A percentile compares a stretch with the other conserved stretches of the same genome.
phyloP scores from a whole-genome alignment of 2,888 invertebrate genomes.

The Geotrupes spiniger region DNA sequence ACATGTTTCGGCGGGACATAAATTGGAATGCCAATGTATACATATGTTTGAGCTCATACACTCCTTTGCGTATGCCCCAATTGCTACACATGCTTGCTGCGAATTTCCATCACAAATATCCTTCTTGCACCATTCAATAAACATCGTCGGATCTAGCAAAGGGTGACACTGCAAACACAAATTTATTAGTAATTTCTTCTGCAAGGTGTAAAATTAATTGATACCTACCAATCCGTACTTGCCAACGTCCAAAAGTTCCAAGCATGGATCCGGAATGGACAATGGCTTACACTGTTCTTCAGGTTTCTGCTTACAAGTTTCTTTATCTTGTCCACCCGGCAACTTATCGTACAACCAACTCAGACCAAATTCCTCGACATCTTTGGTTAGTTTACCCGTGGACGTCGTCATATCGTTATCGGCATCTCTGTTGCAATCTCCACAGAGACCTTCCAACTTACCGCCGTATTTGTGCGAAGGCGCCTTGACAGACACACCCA shows the following conservation, averaged over 20 bases:
- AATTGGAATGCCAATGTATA: slow-evolving; percentile 64
- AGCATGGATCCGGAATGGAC: slow-evolving; percentile 66
- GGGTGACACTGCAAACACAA: slow-evolving; percentile 61
- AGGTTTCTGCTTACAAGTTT: slow-evolving; percentile 44
- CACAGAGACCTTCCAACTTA: slow-evolving; percentile 77
- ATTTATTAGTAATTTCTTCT: slow-evolving; percentile 1
- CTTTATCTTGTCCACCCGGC: slow-evolving; percentile 44
- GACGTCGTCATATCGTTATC: slow-evolving; percentile 57
- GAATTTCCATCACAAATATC: slow-evolving; percentile 60
- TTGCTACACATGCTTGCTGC: slow-evolving; percentile 60
- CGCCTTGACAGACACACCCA: slow-evolving; percentile 57
- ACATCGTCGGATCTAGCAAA: slow-evolving; percentile 66
- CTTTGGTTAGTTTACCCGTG: slow-evolving; percentile 55
- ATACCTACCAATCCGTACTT: slow-evolving; percentile 55
- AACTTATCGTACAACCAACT: slow-evolving; percentile 56
- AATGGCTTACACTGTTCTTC: slow-evolving; percentile 49
- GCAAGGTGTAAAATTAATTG: neutral
- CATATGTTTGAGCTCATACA: slow-evolving; percentile 72
- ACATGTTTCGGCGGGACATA: slow-evolving; percentile 67
- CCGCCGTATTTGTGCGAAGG: slow-evolving; percentile 72
- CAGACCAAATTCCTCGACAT: slow-evolving; percentile 54
- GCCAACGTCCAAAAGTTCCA: slow-evolving; percentile 57
- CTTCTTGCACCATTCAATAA: slow-evolving; percentile 67
- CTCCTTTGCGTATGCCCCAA: slow-evolving; percentile 71
- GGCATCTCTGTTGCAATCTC: slow-evolving; percentile 65